Evolutionary conservation across 2,888 invertebrate genomes (phyloP), one percentile per base, ranked within the genome.

Genomic region (Drosophila nr. fundita): DNA sequence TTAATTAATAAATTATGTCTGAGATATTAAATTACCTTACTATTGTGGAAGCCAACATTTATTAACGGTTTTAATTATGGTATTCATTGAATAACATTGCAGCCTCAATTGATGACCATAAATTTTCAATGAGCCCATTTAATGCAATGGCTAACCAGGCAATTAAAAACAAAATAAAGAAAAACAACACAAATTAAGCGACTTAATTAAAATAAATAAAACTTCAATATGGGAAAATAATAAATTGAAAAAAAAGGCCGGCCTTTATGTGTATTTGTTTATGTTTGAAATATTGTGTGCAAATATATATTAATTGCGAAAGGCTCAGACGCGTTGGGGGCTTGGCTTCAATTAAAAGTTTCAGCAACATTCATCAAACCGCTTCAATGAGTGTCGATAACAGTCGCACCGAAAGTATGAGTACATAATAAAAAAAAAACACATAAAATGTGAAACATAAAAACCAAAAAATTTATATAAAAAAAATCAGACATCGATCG

Each of bases 271-370:
- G 42, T 30, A 29, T 64, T 50, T 63, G 62, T 45, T 27, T 67
- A 48, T 30, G 62, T 45, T 60, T 45, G 60, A 58, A 76, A 66
- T 62, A 77, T 63, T 74, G 68, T 76, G 70, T 57, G 53, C 74
- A 78, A 78, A 80, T 76, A 73, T 73, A 71, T 87, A 87, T 85
- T 84, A 87, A 85, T 85, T 84, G 82, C 74, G 29, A 55, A 61
- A 59, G 53, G 68, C 52, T 73, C 54, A 67, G 55, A 40, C 52
- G 63, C 62, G 27, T 29, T 15, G 55, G n/a, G 29, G 48, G 80
- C 78, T 76, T 54, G 78, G 78, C 78, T 71, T 88, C 87, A 88
- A 87, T 87, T 87, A 87, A 87, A 87, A 87, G 89, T 87, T 87
- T 87, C 71, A 82, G 74, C 85, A 81, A 68, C 84, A 79, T 73